Evolutionary conservation across 1,140 invertebrate genomes (phyloP).

Genomic region (Trinorchestia longiramus): DNA sequence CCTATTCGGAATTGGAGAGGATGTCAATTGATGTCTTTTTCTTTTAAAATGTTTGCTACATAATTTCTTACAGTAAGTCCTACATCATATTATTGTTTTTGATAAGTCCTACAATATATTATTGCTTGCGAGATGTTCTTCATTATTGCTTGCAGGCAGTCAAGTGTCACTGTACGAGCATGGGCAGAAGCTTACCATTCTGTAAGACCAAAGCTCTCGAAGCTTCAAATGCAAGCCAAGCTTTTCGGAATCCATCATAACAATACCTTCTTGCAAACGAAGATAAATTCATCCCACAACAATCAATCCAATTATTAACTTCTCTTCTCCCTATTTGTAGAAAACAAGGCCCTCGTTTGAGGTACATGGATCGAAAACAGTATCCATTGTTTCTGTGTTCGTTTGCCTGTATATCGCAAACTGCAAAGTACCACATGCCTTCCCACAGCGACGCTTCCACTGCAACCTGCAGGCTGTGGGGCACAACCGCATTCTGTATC

Average conservation of each 20-base stretch:
- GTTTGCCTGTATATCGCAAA: background rate
- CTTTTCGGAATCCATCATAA: background rate
- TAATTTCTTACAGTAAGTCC: too few relatives aligned
- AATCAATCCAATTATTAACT: background rate
- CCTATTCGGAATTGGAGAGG: too few relatives aligned
- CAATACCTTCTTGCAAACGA: background rate
- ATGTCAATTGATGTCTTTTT: too few relatives aligned
- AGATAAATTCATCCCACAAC: background rate
- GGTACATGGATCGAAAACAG: background rate
- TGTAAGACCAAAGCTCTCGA: background rate
- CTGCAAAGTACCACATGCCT: background rate
- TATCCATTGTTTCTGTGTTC: background rate
- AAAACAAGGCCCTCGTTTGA: background rate
- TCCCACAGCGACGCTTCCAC: background rate
- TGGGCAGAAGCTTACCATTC: too few relatives aligned
- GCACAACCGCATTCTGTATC: background rate
- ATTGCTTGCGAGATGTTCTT: too few relatives aligned
- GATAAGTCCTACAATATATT: too few relatives aligned
- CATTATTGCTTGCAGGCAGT: too few relatives aligned
- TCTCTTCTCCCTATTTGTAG: background rate
- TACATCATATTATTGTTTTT: too few relatives aligned
- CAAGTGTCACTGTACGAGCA: too few relatives aligned
- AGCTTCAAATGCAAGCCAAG: background rate
- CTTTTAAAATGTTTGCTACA: too few relatives aligned
- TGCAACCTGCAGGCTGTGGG: background rate